phyloP scores from a whole-genome alignment of 2,797 vertebrate species.

The Liasis olivaceus region DNA sequence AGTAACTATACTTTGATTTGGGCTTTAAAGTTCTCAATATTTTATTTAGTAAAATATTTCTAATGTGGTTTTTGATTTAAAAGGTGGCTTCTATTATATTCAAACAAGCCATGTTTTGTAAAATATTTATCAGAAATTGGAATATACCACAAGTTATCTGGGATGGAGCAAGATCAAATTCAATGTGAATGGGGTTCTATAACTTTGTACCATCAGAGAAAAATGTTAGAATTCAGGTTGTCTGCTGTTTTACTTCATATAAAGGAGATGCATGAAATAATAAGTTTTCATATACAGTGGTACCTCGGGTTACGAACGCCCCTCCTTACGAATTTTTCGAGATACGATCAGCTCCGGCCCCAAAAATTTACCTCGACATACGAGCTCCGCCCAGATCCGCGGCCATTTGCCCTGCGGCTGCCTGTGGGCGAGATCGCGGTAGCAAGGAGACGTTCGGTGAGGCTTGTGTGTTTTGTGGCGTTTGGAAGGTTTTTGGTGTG shows the following conservation, averaged over 20 bases:
- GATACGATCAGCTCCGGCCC: too few relatives aligned
- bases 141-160: neutral
- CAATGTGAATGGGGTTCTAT: neutral
- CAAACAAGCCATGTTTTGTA: neutral
- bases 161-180: neutral
- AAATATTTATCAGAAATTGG: neutral
- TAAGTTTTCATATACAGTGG: neutral
- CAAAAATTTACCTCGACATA: too few relatives aligned
- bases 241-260: neutral
- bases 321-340: too few relatives aligned
- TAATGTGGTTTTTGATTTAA: neutral
- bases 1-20: neutral
- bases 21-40: neutral
- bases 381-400: too few relatives aligned
- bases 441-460: too few relatives aligned
- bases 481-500: too few relatives aligned
- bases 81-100: neutral
- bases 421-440: too few relatives aligned
- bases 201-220: neutral
- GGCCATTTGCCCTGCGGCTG: too few relatives aligned
- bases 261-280: neutral
- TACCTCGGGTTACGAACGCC: too few relatives aligned
- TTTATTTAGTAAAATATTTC: constrained; percentile 7
- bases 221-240: neutral
- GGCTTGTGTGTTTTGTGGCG: too few relatives aligned